These are phyloP conservation scores for Galeruca laticollis DNA, from an alignment of 2,888 invertebrate genomes.

Conservation along the genomic window DNA sequence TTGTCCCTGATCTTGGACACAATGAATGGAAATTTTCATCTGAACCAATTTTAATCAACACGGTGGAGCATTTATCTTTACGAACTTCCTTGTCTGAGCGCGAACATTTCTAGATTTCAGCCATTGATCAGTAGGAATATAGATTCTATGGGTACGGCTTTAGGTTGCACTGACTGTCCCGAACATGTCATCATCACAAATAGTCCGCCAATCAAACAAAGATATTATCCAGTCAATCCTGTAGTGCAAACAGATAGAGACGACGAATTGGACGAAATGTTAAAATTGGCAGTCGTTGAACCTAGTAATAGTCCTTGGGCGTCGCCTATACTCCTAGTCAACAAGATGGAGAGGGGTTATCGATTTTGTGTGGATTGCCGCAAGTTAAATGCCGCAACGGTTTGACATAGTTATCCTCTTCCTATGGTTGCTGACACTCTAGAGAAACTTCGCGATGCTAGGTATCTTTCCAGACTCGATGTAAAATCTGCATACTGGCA, in stretches of 20 bases:
- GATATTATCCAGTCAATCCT: conserved; percentile 47
- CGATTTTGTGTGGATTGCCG: conserved; percentile 26
- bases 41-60: neutral
- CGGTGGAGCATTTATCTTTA: conserved; percentile 7
- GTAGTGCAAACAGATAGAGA: conserved; percentile 42
- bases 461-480: no score
- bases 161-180: conserved; percentile 5
- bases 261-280: conserved; percentile 57
- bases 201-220: conserved; percentile 42
- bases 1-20: conserved; percentile 33
- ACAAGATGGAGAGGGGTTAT: conserved; percentile 16
- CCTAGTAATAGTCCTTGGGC: conserved; percentile 54
- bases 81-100: neutral
- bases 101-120: conserved; percentile 5
- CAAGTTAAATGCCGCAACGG: conserved; percentile 49
- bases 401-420: conserved; percentile 51
- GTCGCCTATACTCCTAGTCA: conserved; percentile 54
- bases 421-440: conserved; percentile 51
- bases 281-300: conserved; percentile 54
- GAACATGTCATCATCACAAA: conserved; percentile 28
- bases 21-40: conserved; percentile 44
- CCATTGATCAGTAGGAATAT: conserved; percentile 21
- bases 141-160: no score
- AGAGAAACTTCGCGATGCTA: conserved; percentile 51
- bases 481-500: no score